A percentile compares a stretch with the other conserved stretches of the same genome.
These are phyloP conservation scores for Hypsibius dujardini DNA, from an alignment of 1,140 invertebrate species.

Conservation along the genomic window DNA sequence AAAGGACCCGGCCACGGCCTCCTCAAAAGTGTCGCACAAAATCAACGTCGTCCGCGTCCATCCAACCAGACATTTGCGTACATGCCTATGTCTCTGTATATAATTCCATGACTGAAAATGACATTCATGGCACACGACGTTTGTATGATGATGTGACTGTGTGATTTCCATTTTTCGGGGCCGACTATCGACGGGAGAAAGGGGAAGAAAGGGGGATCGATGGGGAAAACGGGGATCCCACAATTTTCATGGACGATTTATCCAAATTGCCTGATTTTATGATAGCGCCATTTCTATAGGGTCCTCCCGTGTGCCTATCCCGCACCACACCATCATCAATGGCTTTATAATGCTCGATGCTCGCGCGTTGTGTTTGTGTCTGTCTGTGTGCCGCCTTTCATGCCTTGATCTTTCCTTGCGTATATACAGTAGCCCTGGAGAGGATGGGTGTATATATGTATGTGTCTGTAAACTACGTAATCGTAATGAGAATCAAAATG, in stretches of 20 bases:
- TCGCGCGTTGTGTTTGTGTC: not conserved
- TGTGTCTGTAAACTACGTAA: not conserved
- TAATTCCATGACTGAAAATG: too few relatives aligned
- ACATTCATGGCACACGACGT: too few relatives aligned
- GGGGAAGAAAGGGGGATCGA: too few relatives aligned
- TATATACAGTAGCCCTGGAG: too few relatives aligned
- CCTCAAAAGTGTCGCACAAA: slow-evolving; percentile 3
- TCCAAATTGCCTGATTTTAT: slow-evolving; percentile 18
- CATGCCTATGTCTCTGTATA: not conserved
- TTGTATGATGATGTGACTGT: too few relatives aligned
- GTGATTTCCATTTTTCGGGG: too few relatives aligned
- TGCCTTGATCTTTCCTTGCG: too few relatives aligned
- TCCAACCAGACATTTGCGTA: not conserved
- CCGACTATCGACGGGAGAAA: too few relatives aligned
- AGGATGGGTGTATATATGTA: too few relatives aligned
- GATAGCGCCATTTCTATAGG: slow-evolving; percentile 15
- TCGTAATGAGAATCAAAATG: slow-evolving; percentile 18
- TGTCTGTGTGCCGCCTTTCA: too few relatives aligned
- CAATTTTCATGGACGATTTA: slow-evolving; percentile 18
- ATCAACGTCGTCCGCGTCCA: not conserved
- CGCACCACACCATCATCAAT: not conserved
- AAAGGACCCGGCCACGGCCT: too few relatives aligned
- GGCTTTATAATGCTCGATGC: slow-evolving; percentile 11
- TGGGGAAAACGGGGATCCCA: not conserved
- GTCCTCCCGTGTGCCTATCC: not conserved